Evolutionary conservation across 2,888 invertebrate genomes (phyloP).

Genomic region (Rhagophthalmus giganteus): DNA sequence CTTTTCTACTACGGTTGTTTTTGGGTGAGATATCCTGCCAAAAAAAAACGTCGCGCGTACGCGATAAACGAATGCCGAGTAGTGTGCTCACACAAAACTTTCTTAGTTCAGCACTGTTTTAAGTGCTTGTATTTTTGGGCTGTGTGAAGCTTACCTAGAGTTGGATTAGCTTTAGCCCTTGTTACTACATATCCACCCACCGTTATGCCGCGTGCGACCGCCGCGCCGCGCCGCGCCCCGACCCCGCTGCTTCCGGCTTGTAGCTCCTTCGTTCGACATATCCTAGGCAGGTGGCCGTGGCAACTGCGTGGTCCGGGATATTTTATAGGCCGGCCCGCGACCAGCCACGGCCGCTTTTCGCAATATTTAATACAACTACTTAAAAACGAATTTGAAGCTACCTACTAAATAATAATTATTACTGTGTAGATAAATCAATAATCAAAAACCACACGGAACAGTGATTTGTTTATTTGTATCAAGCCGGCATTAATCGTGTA

Average conservation of each 20-base stretch:
- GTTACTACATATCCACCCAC: slow-evolving; percentile 60
- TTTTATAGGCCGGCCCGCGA: slow-evolving; percentile 48
- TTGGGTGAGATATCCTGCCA: slow-evolving; percentile 58
- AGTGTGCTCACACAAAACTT: slow-evolving; percentile 58
- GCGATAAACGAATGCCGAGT: slow-evolving; percentile 47
- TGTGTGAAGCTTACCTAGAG: slow-evolving; percentile 65
- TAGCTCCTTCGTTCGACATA: slow-evolving; percentile 34
- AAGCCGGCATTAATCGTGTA: slow-evolving; percentile 49
- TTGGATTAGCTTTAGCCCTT: slow-evolving; percentile 61
- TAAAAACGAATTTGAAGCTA: slow-evolving; percentile 54
- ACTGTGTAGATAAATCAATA: slow-evolving; percentile 58
- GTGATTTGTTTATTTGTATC: slow-evolving; percentile 49
- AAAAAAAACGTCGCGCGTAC: slow-evolving; percentile 43
- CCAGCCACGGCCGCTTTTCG: slow-evolving; percentile 45
- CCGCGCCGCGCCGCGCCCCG: slow-evolving; percentile 45
- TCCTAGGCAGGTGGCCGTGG: slow-evolving; percentile 31
- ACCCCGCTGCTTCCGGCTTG: slow-evolving; percentile 42
- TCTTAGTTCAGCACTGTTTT: slow-evolving; percentile 67
- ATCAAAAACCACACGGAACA: slow-evolving; percentile 49
- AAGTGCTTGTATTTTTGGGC: slow-evolving; percentile 69
- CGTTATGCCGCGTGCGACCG: slow-evolving; percentile 53
- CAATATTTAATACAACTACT: slow-evolving; percentile 46
- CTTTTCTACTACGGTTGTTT: slow-evolving; percentile 50
- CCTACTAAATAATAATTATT: slow-evolving; percentile 50
- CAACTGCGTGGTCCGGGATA: slow-evolving; percentile 26